Percentiles rank a stretch among this genome's conserved stretches.
These are phyloP conservation scores for Amphibalanus amphitrite DNA, from an alignment of 1,140 invertebrate species.

Conservation along the genomic window DNA sequence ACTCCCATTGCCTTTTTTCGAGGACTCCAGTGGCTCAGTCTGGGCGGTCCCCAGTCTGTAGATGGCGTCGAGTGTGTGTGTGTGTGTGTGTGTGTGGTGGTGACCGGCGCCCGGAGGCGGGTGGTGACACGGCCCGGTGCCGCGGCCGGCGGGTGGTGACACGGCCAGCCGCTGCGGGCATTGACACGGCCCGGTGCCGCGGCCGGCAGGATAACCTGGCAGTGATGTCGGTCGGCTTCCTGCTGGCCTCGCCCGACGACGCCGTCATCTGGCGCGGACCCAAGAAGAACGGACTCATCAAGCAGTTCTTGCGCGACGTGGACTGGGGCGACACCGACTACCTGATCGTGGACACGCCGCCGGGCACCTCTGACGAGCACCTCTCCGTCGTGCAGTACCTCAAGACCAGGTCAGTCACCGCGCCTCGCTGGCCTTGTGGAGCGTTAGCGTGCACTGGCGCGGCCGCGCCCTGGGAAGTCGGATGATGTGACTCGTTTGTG, in stretches of 20 bases:
- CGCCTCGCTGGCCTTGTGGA: neutral
- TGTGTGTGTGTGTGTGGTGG: too few species aligned
- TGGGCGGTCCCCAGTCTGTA: too few species aligned
- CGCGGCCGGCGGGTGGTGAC: too few species aligned
- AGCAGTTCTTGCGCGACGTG: constrained; percentile 83
- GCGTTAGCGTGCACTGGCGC: neutral
- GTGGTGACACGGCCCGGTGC: too few species aligned
- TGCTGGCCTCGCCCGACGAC: constrained; percentile 58
- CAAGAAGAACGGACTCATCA: constrained; percentile 76
- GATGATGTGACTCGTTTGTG: neutral
- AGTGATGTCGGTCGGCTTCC: constrained; percentile 85
- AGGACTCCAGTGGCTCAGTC: too few species aligned
- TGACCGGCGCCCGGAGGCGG: too few species aligned
- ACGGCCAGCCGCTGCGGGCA: too few species aligned
- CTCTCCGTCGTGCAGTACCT: constrained; percentile 51
- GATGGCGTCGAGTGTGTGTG: too few species aligned
- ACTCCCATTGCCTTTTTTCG: too few species aligned
- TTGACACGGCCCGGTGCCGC: too few species aligned
- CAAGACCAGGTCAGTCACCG: constrained; percentile 21
- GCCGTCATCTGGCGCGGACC: constrained; percentile 92
- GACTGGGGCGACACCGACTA: constrained; percentile 81
- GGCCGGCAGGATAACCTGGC: constrained; percentile 58
- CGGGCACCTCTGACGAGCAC: constrained; percentile 93
- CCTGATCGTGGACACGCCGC: constrained; percentile 79
- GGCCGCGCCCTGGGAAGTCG: constrained; percentile 21